Base-by-base conservation (phyloP, 2,113 vertebrate genomes). In the Chloebia gouldiae region DNA sequence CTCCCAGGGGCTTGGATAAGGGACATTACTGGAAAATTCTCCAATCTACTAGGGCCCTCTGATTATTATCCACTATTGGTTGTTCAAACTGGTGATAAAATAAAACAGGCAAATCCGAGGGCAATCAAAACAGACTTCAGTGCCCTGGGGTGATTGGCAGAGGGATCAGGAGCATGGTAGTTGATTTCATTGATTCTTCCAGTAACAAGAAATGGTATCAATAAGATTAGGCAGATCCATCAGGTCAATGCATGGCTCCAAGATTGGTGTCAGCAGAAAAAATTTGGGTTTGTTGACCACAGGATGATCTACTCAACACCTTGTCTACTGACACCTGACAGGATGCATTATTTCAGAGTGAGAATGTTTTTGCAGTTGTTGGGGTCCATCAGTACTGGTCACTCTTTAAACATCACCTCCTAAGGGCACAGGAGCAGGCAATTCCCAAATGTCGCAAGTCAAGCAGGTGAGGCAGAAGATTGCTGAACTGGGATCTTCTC, bases 1-100 rank as follows among this genome's bases (percentile, higher is more conserved):
- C n/a, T 47, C 42, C 17, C 18, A 49, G 28, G 12, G 31, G 5
- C 31, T 31, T 0, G 0, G 25, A 44, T 25, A 31, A 44, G 10
- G 27, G 45, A 20, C 4, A 27, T 44, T 53, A 44, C 33, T 61
- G 16, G 25, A 53, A 71, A 53, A 37, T 6, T 8, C 1, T 47
- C 28, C 42, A 13, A 9, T 17, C 51, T 39, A 25, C 0, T 51
- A 35, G 35, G 15, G 15, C 35, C 10, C 25, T 70, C 80, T 83
- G 25, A 44, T 61, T 61, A 20, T 33, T 44, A 2, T 44, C 21
- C 0, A 42, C 17, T 68, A 27, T 13, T 21, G 21, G 1, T 39
- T 53, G 3, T 27, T 83, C 40, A 54, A 33, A 39, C 49, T 45
- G 57, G 28, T 11, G 0, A 6, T 45, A 28, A 64, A 39, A 54